phyloP scores from a whole-genome alignment of 2,888 invertebrate genomes.

The Meloe dianella region DNA sequence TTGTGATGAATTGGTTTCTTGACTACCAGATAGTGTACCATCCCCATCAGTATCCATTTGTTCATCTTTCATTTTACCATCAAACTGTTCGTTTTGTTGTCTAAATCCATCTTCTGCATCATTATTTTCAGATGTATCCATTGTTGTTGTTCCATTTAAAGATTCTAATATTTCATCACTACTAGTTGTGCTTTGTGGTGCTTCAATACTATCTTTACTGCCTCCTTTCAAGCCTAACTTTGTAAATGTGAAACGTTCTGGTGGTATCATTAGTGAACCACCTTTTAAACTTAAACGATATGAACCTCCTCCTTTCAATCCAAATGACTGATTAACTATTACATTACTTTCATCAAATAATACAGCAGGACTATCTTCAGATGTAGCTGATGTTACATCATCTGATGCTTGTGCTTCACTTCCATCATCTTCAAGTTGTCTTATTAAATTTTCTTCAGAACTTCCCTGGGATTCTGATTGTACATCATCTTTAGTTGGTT shows the following conservation, averaged over 20 bases:
- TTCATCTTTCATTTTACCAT: conserved; percentile 26
- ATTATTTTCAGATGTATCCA: not conserved
- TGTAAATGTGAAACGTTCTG: conserved; percentile 22
- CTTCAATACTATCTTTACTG: conserved; percentile 51
- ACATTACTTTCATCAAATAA: conserved; percentile 46
- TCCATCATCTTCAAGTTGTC: conserved; percentile 26
- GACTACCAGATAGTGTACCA: conserved; percentile 7
- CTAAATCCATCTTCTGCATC: conserved; percentile 12
- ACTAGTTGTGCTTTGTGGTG: conserved; percentile 17
- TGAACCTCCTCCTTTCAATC: conserved; percentile 49
- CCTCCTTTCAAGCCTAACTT: conserved; percentile 53
- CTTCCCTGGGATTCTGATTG: conserved; percentile 11
- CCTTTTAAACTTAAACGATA: conserved; percentile 38
- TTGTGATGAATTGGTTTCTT: conserved; percentile 13
- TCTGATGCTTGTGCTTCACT: conserved; percentile 17
- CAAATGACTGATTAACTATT: conserved; percentile 55
- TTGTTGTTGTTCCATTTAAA: conserved; percentile 13
- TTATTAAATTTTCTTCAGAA: conserved; percentile 28
- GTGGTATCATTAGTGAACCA: conserved; percentile 38
- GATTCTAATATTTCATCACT: conserved; percentile 14
- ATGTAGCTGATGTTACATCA: conserved; percentile 30
- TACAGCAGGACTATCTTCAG: conserved; percentile 41
- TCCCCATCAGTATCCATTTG: conserved; percentile 17
- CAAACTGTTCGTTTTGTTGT: conserved; percentile 38
- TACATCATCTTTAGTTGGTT: conserved; percentile 46